Percentiles rank a stretch among this genome's conserved stretches.
Evolutionary conservation across 1,140 invertebrate genomes (phyloP).

Genomic region (Heliconius hermathena): DNA sequence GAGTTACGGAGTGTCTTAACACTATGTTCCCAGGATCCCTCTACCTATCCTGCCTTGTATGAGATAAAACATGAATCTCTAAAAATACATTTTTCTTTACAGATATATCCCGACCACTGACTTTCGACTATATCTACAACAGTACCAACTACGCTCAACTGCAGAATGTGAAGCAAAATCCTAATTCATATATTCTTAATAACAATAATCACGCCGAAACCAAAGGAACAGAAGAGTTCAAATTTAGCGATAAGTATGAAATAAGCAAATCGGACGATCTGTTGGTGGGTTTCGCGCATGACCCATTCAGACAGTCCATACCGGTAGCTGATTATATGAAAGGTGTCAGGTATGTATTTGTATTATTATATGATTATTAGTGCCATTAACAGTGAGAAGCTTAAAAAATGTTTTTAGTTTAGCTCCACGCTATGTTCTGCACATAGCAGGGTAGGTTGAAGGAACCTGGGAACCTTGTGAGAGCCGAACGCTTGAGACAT

Average conservation of each 20-base stretch:
- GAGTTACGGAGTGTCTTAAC: background rate
- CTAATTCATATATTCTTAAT: constrained; percentile 41
- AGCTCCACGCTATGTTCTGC: no score
- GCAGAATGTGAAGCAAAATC: constrained; percentile 13
- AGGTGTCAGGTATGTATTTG: constrained; percentile 59
- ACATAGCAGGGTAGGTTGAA: no score
- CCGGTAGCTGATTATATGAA: constrained; percentile 65
- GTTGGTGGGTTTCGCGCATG: constrained; percentile 65
- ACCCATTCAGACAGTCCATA: constrained; percentile 68
- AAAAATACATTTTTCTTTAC: constrained; percentile 42
- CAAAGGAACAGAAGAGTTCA: constrained; percentile 46
- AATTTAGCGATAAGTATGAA: constrained; percentile 30
- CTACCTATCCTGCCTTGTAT: background rate
- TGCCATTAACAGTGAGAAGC: no score
- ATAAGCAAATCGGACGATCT: constrained; percentile 47
- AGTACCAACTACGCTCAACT: constrained; percentile 60
- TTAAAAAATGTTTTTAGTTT: no score
- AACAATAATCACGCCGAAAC: constrained; percentile 42
- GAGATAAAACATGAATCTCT: background rate
- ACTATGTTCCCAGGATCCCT: background rate
- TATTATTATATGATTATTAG: background rate
- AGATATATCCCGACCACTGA: constrained; percentile 47
- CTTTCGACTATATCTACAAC: constrained; percentile 63
- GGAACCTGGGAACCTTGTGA: no score
- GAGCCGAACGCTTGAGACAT: no score